A percentile compares a stretch with the other conserved stretches of the same genome.
phyloP scores from a whole-genome alignment of 2,888 invertebrate species.

The Hirtodrosophila trivittata region DNA sequence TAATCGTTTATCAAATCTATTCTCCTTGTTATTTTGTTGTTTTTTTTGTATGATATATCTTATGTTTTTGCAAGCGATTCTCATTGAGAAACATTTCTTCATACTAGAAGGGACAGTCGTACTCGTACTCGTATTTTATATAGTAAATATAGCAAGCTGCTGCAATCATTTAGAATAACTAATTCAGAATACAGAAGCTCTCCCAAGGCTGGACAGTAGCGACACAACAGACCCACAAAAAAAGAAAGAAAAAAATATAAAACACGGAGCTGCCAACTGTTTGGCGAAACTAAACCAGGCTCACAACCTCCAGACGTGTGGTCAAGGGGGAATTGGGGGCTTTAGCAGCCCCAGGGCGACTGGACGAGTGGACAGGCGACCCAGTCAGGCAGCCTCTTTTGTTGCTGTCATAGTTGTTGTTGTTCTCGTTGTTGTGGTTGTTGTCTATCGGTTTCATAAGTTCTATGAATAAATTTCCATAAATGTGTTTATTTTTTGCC shows the following conservation, averaged over 20 bases:
- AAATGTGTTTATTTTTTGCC: conserved; percentile 76
- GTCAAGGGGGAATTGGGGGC: conserved; percentile 10
- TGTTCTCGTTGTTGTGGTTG: conserved; percentile 50
- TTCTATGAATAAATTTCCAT: conserved; percentile 84
- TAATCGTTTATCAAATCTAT: too few species aligned
- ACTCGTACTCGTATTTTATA: conserved; percentile 34
- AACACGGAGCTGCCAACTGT: conserved; percentile 60
- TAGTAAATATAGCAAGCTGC: conserved; percentile 50
- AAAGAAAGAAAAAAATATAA: conserved; percentile 24
- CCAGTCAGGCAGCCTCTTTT: conserved; percentile 76
- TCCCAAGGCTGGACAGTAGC: conserved; percentile 36
- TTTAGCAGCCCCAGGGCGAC: conserved; percentile 40
- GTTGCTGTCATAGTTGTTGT: conserved; percentile 38
- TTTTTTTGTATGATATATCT: too few species aligned
- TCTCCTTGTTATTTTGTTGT: too few species aligned
- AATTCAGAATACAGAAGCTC: conserved; percentile 48
- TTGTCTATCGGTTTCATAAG: conserved; percentile 80
- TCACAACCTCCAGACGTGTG: conserved; percentile 66
- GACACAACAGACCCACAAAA: conserved; percentile 22
- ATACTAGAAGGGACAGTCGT: conserved; percentile 28
- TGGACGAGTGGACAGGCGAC: conserved; percentile 61
- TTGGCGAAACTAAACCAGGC: conserved; percentile 76
- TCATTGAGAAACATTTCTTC: conserved; percentile 48
- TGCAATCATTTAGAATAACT: conserved; percentile 25
- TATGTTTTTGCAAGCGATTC: too few species aligned